These are phyloP conservation scores for Pachycephus smyrnensis DNA, from an alignment of 2,888 invertebrate species.

Conservation along the genomic window DNA sequence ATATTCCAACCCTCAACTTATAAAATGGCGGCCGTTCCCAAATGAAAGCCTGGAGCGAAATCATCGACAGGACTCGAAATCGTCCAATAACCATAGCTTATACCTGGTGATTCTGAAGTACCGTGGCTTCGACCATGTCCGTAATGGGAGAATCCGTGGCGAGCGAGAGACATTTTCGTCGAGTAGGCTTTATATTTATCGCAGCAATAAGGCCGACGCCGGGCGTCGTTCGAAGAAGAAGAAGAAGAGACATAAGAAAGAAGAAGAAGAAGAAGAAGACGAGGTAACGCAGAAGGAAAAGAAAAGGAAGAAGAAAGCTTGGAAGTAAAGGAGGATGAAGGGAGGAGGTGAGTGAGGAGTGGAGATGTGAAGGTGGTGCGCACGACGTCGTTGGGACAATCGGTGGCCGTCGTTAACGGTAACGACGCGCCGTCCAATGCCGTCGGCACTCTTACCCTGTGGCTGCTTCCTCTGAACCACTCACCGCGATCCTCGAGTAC, in stretches of 20 bases:
- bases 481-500: conserved; percentile 19
- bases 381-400: conserved; percentile 55
- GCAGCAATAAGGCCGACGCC: conserved; percentile 52
- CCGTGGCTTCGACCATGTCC: not conserved
- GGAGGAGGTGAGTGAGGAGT: not conserved
- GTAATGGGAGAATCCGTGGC: conserved; percentile 1
- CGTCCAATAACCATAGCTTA: not conserved
- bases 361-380: conserved; percentile 16
- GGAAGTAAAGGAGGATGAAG: not conserved
- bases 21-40: not conserved
- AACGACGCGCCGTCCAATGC: conserved; percentile 58
- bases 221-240: conserved; percentile 32
- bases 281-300: conserved; percentile 10
- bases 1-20: not conserved
- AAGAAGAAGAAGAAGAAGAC: conserved; percentile 8
- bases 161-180: conserved; percentile 27
- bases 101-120: conserved; percentile 14
- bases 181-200: conserved; percentile 58
- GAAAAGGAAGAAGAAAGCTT: not conserved
- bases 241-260: conserved; percentile 8
- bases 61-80: not conserved
- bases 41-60: not conserved
- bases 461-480: conserved; percentile 19
- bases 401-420: conserved; percentile 61
- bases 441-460: conserved; percentile 36